Base-by-base conservation (phyloP, 2,113 vertebrate species). In the Varanus komodoensis region DNA sequence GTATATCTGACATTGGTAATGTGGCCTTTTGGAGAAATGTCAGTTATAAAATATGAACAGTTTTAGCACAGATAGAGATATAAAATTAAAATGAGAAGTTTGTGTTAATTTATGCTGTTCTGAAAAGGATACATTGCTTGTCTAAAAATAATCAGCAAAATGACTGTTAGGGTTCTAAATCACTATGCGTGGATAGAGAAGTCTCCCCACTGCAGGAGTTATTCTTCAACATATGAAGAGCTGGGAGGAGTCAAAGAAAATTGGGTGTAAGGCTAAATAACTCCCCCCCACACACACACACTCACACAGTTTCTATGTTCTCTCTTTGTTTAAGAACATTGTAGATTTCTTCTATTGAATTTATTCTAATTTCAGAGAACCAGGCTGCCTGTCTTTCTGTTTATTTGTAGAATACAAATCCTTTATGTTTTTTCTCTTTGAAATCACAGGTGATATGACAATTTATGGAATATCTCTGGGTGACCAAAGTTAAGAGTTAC, bases 301-400 rank as follows among this genome's bases (percentile, higher is more conserved):
- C 54, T 15, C 57, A 1, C 57, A 61, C 61, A 19, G 61, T 64
- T 5, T 64, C 61, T 64, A 64, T 64, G 61, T 64, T 64, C 15
- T 64, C 17, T 19, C 61, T 64, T 64, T 19, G 17, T 64, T 64
- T 19, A 15, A 64, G 17, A 44, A 44, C 38, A 44, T 68, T 25
- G 77, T 25, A 64, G 86, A 84, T 93, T 64, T 88, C 81, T 64
- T 89, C 92, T 85, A 93, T 89, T 87, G 91, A 87, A 71, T 64
- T 64, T 64, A 64, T 21, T 95, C 90, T 93, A 93, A 93, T 93
- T 77, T 85, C 32, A 9, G 74, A 80, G 38, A 93, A 95, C 50
- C 69, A 71, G 91, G 79, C 82, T 91, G 74, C 89, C 38, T 79
- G 89, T 80, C 75, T 93, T 27, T 38, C 19, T 48, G 61, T 67